These are phyloP conservation scores for Thecophora atra DNA, from an alignment of 2,888 invertebrate genomes.

Conservation along the genomic window DNA sequence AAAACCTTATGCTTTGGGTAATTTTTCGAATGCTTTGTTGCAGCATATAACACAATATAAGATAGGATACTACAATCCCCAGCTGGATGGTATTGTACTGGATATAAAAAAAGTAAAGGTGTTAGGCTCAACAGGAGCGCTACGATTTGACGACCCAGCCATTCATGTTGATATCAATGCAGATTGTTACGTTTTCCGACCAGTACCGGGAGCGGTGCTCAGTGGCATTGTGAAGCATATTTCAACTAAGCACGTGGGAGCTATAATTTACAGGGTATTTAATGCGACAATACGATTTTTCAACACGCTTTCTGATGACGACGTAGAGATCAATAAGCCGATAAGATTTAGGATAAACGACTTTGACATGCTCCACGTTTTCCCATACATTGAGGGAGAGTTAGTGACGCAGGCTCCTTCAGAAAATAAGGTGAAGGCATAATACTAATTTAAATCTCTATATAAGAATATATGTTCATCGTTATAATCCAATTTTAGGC, in stretches of 20 bases:
- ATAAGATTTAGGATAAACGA: conserved; percentile 61
- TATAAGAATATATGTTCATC: background rate
- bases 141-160: conserved; percentile 69
- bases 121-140: conserved; percentile 65
- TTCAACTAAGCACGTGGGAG: conserved; percentile 69
- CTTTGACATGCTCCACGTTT: conserved; percentile 57
- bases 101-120: conserved; percentile 72
- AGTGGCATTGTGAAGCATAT: conserved; percentile 72
- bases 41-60: conserved; percentile 64
- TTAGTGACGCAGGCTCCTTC: conserved; percentile 43
- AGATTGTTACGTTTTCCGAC: conserved; percentile 74
- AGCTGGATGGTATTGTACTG: conserved; percentile 71
- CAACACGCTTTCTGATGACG: conserved; percentile 48
- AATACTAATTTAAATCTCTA: background rate
- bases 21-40: conserved; percentile 67
- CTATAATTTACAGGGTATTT: conserved; percentile 73
- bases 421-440: background rate
- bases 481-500: background rate
- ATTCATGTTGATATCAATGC: conserved; percentile 72
- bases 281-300: conserved; percentile 71
- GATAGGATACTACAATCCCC: conserved; percentile 68
- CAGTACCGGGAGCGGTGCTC: conserved; percentile 68
- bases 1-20: conserved; percentile 68
- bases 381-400: conserved; percentile 65
- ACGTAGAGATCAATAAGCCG: conserved; percentile 65